These are phyloP conservation scores for Blennius ocellaris DNA, from an alignment of 2,113 vertebrate genomes.

Conservation along the genomic window DNA sequence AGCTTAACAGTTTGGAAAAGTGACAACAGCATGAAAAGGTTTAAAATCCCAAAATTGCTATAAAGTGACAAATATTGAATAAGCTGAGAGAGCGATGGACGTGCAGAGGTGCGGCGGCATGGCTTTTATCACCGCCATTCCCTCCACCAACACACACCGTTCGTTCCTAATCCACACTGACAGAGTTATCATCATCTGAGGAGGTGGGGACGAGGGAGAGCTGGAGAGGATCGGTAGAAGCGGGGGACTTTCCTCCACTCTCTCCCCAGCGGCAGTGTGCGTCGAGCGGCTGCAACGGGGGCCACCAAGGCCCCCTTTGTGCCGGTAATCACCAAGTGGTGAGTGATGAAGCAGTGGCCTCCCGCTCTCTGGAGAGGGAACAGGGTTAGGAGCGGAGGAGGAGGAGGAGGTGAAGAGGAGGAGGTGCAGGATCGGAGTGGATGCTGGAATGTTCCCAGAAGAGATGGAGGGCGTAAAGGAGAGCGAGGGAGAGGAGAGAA, in stretches of 20 bases:
- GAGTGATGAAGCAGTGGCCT: constrained; percentile 77
- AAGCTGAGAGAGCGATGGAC: constrained; percentile 62
- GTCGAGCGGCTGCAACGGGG: constrained; percentile 47
- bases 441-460: constrained; percentile 78
- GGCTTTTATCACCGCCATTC: constrained; percentile 65
- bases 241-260: constrained; percentile 69
- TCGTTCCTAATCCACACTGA: constrained; percentile 81
- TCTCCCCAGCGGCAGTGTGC: constrained; percentile 59
- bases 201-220: constrained; percentile 63
- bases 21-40: constrained; percentile 60
- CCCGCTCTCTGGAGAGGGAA: constrained; percentile 65
- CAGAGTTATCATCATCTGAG: constrained; percentile 78
- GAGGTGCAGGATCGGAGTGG: constrained; percentile 64
- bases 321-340: constrained; percentile 80
- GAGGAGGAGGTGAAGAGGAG: constrained; percentile 47
- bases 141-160: constrained; percentile 45
- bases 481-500: constrained; percentile 40
- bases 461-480: constrained; percentile 59
- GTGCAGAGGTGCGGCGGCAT: constrained; percentile 56
- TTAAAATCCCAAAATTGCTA: constrained; percentile 71
- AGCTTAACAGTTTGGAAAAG: constrained; percentile 48
- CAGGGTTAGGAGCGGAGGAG: constrained; percentile 29
- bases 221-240: constrained; percentile 43
- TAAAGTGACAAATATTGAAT: constrained; percentile 67
- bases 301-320: constrained; percentile 82